Base-by-base conservation (phyloP, 2,888 invertebrate genomes). In the Stratiomys singularior region DNA sequence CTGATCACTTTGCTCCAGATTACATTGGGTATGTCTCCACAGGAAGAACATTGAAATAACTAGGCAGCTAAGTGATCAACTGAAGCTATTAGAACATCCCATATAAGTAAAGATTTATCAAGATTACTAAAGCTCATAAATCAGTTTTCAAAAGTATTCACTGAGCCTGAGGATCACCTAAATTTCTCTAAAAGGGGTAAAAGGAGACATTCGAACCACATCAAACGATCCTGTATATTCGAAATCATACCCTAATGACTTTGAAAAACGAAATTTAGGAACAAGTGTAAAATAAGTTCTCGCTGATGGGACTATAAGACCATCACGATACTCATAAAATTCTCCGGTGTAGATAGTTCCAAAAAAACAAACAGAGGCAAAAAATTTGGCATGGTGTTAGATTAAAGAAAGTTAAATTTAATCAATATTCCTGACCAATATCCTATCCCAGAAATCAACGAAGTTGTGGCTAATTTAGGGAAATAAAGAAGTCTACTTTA, bases 371-470 rank as follows among this genome's bases (percentile, higher is more conserved):
- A 18, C 18, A 60, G 58, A 30, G 67, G 52, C n/a, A 77, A 56
- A 46, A 79, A 78, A 77, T 78, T 64, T 13, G 18, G 78, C 0
- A 1, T 78, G 13, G 69, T 72, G 0, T 46, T 78, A 27, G 78
- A 78, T 18, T 78, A 74, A 21, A 15, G 72, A 3, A 78, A 78
- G 67, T 13, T 78, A 25, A 76, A 78, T 47, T 28, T 27, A 0
- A 23, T 67, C 11, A 78, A 66, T 1, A 76, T 76, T 78, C 44
- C 78, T 37, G 37, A 37, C 37, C 37, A 9, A 37, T 37, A 37
- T 37, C 9, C 9, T 0, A 27, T 63, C 21, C 27, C 63, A 28
- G 63, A 63, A 63, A 63, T 63, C 1, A 63, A 63, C 63, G 63
- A 63, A 25, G 63, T 63, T 27, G 15, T 63, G 3, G 21, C 63